Evolutionary conservation across 2,797 vertebrate genomes (phyloP).

Genomic region (Sebastolobus altivelis): DNA sequence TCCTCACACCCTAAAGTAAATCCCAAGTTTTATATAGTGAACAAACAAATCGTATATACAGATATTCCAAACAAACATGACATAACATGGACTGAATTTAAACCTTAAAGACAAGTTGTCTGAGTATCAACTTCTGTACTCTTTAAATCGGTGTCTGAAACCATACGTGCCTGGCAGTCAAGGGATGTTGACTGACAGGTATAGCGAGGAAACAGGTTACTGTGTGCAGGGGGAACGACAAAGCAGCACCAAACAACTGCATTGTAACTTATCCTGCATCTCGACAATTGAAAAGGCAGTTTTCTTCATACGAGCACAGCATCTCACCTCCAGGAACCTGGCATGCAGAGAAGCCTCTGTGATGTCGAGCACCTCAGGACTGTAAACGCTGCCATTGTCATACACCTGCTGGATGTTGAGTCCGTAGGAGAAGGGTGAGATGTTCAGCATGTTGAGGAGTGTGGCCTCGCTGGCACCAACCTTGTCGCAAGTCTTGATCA

Average conservation of each 20-base stretch:
- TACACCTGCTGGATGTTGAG: slow-evolving; percentile 98
- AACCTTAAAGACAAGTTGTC: no score
- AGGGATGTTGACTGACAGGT: slow-evolving; percentile 80
- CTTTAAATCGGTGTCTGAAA: slow-evolving; percentile 81
- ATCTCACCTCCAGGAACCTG: slow-evolving; percentile 93
- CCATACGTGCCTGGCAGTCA: slow-evolving; percentile 89
- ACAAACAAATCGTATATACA: neutral
- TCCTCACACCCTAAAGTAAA: slow-evolving; percentile 91
- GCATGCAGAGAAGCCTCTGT: slow-evolving; percentile 93
- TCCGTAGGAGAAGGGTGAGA: slow-evolving; percentile 98
- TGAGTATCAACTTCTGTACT: no score
- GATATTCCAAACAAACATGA: neutral
- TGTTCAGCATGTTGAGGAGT: slow-evolving; percentile 98
- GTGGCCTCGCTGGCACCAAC: slow-evolving; percentile 99
- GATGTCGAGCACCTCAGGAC: slow-evolving; percentile 98
- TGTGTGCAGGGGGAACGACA: slow-evolving; percentile 97
- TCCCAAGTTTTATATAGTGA: rapidly evolving
- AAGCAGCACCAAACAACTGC: slow-evolving; percentile 87
- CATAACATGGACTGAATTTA: neutral
- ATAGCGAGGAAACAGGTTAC: slow-evolving; percentile 90
- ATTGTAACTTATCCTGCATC: slow-evolving; percentile 87
- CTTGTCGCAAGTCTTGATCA: slow-evolving; percentile 96
- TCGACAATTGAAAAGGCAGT: neutral
- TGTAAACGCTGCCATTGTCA: slow-evolving; percentile 98
- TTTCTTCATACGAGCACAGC: rapidly evolving